Evolutionary conservation across 2,888 invertebrate species (phyloP).

Genomic region (Erebia palarica): DNA sequence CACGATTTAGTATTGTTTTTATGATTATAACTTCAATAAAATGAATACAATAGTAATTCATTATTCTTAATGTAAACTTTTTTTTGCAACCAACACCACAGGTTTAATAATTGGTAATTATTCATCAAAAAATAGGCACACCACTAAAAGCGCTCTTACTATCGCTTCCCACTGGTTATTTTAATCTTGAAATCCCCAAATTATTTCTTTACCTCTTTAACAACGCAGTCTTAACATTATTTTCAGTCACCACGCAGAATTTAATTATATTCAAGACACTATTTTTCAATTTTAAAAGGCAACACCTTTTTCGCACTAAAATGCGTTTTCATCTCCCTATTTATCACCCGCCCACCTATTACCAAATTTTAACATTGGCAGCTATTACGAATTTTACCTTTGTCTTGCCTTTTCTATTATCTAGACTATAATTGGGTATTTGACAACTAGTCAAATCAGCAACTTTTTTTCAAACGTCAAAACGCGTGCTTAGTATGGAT

Average conservation of each 20-base stretch:
- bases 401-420: no score
- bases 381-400: no score
- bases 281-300: neutral
- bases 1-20: neutral
- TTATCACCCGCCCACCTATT: no score
- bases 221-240: neutral
- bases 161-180: neutral
- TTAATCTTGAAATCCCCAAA: neutral
- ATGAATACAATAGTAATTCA: neutral
- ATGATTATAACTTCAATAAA: neutral
- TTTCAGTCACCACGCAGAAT: neutral
- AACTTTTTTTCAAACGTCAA: no score
- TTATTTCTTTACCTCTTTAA: neutral
- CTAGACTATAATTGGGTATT: no score
- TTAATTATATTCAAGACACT: neutral
- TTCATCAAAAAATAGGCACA: neutral
- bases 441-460: no score
- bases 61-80: neutral
- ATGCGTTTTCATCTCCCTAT: neutral
- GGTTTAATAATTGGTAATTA: slow-evolving; percentile 24
- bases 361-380: neutral
- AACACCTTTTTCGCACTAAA: neutral
- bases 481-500: no score
- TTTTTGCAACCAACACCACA: slow-evolving; percentile 9
- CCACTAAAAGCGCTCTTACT: neutral